phyloP scores from a whole-genome alignment of 2,797 vertebrate genomes.

The Pangasius sanitwongsei region DNA sequence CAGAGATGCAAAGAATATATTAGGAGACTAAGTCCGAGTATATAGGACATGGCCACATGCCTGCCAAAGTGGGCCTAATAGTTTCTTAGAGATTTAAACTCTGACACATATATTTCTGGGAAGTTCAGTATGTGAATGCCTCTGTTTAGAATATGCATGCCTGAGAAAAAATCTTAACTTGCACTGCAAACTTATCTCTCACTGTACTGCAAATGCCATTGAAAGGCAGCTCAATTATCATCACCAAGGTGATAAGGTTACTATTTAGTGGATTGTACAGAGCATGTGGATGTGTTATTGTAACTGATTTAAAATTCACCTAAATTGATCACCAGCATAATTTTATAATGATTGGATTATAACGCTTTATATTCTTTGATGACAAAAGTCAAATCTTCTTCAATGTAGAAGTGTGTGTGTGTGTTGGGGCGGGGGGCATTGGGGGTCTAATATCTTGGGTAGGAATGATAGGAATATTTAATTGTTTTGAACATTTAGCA shows the following conservation, averaged over 20 bases:
- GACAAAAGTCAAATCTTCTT: constrained; percentile 11
- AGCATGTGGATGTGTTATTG: constrained; percentile 65
- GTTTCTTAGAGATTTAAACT: background rate
- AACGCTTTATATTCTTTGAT: constrained; percentile 57
- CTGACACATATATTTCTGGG: background rate
- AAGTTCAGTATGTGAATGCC: background rate
- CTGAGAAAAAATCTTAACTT: background rate
- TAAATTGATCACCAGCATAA: constrained; percentile 65
- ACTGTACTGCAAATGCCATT: constrained; percentile 59
- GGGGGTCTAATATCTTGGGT: background rate
- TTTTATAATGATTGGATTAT: constrained; percentile 65
- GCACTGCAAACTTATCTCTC: background rate
- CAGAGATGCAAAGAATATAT: constrained; percentile 40
- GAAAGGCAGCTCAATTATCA: constrained; percentile 58
- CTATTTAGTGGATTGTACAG: constrained; percentile 60
- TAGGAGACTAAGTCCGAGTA: background rate
- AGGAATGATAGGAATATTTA: too few species aligned
- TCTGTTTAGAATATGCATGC: background rate
- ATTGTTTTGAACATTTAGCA: too few species aligned
- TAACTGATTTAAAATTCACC: constrained; percentile 67
- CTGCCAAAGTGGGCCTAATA: background rate
- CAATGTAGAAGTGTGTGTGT: background rate
- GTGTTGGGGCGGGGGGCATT: background rate
- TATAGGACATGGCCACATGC: background rate
- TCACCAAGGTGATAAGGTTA: constrained; percentile 56